These are phyloP conservation scores for Scaeva pyrastri DNA, from an alignment of 2,888 invertebrate species.

Conservation along the genomic window DNA sequence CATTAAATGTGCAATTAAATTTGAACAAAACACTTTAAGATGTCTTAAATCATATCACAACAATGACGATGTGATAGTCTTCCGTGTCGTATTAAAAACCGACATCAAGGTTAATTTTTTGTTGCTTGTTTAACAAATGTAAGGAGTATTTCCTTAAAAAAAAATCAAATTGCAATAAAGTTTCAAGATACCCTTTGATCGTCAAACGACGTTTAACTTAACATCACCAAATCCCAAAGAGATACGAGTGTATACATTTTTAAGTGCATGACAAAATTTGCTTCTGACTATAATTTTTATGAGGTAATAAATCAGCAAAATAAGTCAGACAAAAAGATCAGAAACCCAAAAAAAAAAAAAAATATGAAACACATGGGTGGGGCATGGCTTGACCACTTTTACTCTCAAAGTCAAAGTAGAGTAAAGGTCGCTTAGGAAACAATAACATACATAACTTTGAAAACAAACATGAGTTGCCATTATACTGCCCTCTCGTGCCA, in stretches of 20 bases:
- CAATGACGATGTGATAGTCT: slow-evolving; percentile 2
- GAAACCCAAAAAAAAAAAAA: slow-evolving; percentile 65
- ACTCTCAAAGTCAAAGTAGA: slow-evolving; percentile 35
- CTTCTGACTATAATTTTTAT: too few species aligned
- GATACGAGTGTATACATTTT: too few species aligned
- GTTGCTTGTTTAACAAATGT: not conserved
- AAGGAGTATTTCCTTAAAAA: slow-evolving; percentile 32
- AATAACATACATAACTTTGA: slow-evolving; percentile 32
- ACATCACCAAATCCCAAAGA: not conserved
- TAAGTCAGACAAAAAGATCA: slow-evolving; percentile 53
- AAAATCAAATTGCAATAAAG: slow-evolving; percentile 50
- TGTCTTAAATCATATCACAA: not conserved
- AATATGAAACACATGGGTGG: slow-evolving; percentile 52
- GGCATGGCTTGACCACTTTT: slow-evolving; percentile 70
- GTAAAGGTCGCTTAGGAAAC: slow-evolving; percentile 62
- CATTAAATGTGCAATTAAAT: not conserved
- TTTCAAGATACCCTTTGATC: slow-evolving; percentile 55
- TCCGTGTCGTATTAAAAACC: slow-evolving; percentile 15
- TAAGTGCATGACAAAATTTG: too few species aligned
- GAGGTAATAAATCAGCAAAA: slow-evolving; percentile 60
- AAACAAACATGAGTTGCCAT: slow-evolving; percentile 29
- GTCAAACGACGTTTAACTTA: slow-evolving; percentile 34
- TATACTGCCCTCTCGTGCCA: slow-evolving; percentile 31
- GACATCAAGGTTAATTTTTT: slow-evolving; percentile 36
- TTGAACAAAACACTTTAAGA: not conserved